Evolutionary conservation across 2,888 invertebrate genomes (phyloP).

Genomic region (Mechanitis mazaeus): DNA sequence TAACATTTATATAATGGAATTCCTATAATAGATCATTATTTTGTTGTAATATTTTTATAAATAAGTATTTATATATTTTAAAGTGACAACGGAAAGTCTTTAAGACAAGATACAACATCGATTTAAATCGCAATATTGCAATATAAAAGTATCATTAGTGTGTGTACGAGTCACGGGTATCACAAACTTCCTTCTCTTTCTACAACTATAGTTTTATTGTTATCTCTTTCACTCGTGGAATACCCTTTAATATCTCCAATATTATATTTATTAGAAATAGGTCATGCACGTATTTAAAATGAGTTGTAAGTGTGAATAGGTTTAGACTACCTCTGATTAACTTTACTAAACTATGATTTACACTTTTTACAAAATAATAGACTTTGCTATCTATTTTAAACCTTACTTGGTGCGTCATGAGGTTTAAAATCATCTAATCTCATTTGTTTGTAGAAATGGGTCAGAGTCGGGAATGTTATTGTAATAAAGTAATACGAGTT

Average conservation of each 20-base stretch:
- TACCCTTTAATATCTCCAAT: no score
- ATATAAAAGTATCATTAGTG: not conserved
- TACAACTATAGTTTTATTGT: constrained; percentile 3
- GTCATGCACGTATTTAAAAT: no score
- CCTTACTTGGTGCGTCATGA: constrained; percentile 1
- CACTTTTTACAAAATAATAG: not conserved
- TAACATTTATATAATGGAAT: no score
- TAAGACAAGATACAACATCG: no score
- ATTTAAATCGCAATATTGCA: no score
- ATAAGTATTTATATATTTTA: no score
- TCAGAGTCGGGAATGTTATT: constrained; percentile 41
- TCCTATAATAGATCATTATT: no score
- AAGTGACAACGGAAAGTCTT: no score
- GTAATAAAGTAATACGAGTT: constrained; percentile 49
- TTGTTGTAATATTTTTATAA: no score
- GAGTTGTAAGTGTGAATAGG: no score
- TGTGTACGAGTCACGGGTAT: not conserved
- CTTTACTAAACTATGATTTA: not conserved
- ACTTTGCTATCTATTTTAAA: not conserved
- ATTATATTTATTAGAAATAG: no score
- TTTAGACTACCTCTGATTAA: no score
- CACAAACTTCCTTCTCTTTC: constrained; percentile 1
- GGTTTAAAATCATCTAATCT: constrained; percentile 9
- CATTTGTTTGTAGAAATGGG: constrained; percentile 40
- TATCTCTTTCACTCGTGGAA: constrained; percentile 4